Base-by-base conservation (phyloP, 2,797 vertebrate genomes). In the Macropus fuliginosus region DNA sequence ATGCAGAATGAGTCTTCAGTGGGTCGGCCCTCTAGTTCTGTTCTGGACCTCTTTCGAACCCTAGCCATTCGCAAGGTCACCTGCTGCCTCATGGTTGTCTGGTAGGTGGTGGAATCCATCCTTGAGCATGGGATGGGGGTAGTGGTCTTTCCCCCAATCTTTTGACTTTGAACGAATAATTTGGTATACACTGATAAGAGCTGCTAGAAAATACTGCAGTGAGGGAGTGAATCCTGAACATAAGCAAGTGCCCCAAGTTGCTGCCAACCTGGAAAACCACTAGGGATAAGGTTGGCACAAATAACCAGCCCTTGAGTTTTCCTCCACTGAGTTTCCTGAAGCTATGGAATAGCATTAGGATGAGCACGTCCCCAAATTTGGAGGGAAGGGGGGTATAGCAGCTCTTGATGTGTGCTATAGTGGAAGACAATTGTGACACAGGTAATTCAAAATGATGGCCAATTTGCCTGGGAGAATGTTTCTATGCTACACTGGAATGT, bases 41-140 rank as follows among this genome's bases (percentile, higher is more conserved):
- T 97, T 91, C 66, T 99, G 92, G 99, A 99, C 97, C 99, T 99
- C 62, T 98, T 99, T 91, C 99, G 98, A 55, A 99, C 99, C 1
- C 98, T 98, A 0, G 98, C 97, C 46, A 99, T 99, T 98, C 98
- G 99, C 94, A 98, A 29, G 1, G 99, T 99, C 98, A 99, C 99
- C 0, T 0, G 99, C 95, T 99, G 98, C 95, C 99, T 99, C 95
- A 98, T 99, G 92, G 95, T 98, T 55, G 98, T 99, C 97, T 99
- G 99, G 99, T 99, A 98, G 92, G 98, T 98, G 91, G 87, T 0
- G 4, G 52, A 74, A 27, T 87, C 40, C 74, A 87, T 87, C 40
- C 74, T 87, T 50, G 74, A 27, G 74, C 21, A 27, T 54, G 91
- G 54, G 91, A 91, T 56, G 10, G 91, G 13, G 90, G 52, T 14